Conservation (phyloP, 2,888 invertebrate species). For the Callinectes sapidus region DNA sequence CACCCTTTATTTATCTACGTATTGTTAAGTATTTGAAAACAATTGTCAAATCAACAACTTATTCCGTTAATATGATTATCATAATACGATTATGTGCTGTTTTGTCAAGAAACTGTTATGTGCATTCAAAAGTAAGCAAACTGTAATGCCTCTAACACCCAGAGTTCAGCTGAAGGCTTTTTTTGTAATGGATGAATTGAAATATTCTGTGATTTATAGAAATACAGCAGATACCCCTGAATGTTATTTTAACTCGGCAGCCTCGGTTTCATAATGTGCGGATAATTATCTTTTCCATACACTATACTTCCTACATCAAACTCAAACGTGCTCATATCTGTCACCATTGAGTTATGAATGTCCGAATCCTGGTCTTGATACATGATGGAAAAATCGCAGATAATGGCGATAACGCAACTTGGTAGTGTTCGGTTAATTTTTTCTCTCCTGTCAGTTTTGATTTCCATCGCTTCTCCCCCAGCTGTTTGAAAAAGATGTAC, state of each 20-base stretch:
- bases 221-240: constrained; percentile 15
- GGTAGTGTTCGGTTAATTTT: too few species aligned
- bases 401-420: too few species aligned
- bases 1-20: background rate
- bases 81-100: background rate
- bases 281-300: background rate
- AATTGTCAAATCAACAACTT: background rate
- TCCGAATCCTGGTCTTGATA: background rate
- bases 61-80: background rate
- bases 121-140: background rate
- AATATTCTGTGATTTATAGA: background rate
- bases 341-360: too few species aligned
- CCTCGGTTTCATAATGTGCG: background rate
- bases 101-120: background rate
- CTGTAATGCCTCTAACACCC: background rate
- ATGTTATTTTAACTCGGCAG: background rate
- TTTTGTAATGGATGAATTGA: background rate
- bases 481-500: too few species aligned
- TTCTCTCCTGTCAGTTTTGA: too few species aligned
- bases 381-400: background rate
- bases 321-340: too few species aligned
- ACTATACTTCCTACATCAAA: too few species aligned
- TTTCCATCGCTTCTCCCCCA: too few species aligned
- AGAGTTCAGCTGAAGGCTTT: background rate
- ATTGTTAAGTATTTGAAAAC: background rate